Evolutionary conservation across 2,797 vertebrate species (phyloP).

Genomic region (Tragelaphus oryx): DNA sequence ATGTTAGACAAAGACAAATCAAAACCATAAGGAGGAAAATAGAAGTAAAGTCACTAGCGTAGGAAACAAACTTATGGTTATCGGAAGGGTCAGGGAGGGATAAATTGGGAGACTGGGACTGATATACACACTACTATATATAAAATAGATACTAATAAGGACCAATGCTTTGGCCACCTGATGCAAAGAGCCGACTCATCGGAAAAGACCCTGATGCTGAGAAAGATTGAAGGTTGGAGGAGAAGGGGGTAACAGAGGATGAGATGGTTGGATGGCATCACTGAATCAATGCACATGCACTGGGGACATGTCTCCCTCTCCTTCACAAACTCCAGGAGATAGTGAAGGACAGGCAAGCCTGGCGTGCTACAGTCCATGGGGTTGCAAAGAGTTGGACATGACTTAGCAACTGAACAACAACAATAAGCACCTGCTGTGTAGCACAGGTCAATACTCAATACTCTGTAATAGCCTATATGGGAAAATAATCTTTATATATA

Average conservation of each 20-base stretch:
- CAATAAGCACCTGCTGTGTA: neutral
- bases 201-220: neutral
- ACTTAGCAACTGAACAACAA: neutral
- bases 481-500: neutral
- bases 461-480: neutral
- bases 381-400: neutral
- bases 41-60: neutral
- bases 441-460: neutral
- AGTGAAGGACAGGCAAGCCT: neutral
- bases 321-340: neutral
- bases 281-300: accelerated
- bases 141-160: neutral
- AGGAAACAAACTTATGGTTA: neutral
- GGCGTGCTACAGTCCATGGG: neutral
- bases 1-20: neutral
- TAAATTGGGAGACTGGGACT: neutral
- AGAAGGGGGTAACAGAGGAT: neutral
- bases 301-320: neutral
- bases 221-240: neutral
- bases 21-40: neutral
- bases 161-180: neutral
- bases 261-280: neutral
- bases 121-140: neutral
- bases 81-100: neutral
- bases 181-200: neutral